A percentile compares a stretch with the other conserved stretches of the same genome.
phyloP scores from a whole-genome alignment of 2,113 vertebrate genomes.

The Eolophus roseicapilla region DNA sequence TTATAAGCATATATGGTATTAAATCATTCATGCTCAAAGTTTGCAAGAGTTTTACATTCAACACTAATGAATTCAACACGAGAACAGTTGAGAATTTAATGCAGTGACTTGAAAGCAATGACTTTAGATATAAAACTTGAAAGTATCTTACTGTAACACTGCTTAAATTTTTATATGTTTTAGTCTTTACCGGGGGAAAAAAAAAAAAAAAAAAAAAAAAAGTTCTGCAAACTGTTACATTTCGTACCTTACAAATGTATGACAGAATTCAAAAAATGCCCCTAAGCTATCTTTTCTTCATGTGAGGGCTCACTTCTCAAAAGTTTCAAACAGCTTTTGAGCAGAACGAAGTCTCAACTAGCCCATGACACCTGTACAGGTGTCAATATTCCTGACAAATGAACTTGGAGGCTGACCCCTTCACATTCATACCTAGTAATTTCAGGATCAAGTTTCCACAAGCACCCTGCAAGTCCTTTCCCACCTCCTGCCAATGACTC shows the following conservation, averaged over 20 bases:
- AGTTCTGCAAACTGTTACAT: background rate
- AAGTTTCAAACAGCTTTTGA: constrained; percentile 28
- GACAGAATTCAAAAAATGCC: constrained; percentile 17
- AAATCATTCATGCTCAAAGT: background rate
- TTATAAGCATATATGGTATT: background rate
- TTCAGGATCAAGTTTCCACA: constrained; percentile 31
- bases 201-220: background rate
- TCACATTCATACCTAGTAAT: background rate
- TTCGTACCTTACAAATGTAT: background rate
- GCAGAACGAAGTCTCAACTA: constrained; percentile 37
- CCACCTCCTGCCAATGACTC: background rate
- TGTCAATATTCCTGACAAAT: background rate
- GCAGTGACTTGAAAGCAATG: background rate
- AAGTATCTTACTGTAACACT: background rate
- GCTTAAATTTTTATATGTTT: background rate
- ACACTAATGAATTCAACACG: background rate
- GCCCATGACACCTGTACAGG: constrained; percentile 15
- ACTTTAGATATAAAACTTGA: background rate
- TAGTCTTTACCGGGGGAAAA: background rate
- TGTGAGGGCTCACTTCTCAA: constrained; percentile 44
- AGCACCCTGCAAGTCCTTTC: background rate
- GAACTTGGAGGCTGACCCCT: background rate
- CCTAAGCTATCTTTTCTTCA: constrained; percentile 68
- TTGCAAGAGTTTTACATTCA: background rate
- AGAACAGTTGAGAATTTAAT: background rate